These are phyloP conservation scores for Acleris cristana DNA, from an alignment of 2,888 invertebrate genomes.

Conservation along the genomic window DNA sequence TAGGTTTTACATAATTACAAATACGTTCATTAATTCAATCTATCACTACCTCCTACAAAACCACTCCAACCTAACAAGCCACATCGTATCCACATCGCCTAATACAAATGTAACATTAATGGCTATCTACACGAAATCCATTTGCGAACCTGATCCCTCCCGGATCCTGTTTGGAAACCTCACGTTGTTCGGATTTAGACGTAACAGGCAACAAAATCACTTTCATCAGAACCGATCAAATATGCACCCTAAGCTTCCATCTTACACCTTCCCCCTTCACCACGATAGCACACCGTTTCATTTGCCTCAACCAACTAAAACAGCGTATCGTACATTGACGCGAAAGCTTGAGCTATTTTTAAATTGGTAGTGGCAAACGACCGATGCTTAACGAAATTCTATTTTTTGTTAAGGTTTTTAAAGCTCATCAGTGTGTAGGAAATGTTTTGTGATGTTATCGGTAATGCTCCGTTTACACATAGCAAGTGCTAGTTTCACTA, in stretches of 20 bases:
- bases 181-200: constrained; percentile 44
- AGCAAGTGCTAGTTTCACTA: neutral
- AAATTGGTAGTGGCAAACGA: constrained; percentile 14
- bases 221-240: constrained; percentile 68
- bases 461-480: constrained; percentile 51
- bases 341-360: constrained; percentile 20
- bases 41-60: neutral
- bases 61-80: neutral
- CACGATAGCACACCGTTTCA: constrained; percentile 10
- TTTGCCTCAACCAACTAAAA: neutral
- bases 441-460: constrained; percentile 67
- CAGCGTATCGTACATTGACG: constrained; percentile 22
- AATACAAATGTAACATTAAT: constrained; percentile 21
- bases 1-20: too few species aligned
- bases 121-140: constrained; percentile 40
- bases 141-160: constrained; percentile 37
- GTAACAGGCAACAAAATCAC: constrained; percentile 44
- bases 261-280: constrained; percentile 56
- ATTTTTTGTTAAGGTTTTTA: constrained; percentile 7
- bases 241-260: constrained; percentile 75
- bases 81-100: neutral
- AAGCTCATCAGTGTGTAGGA: constrained; percentile 29
- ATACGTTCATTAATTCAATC: too few species aligned
- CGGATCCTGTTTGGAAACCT: constrained; percentile 38
- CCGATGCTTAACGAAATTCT: constrained; percentile 44